Evolutionary conservation across 23 tunicate genomes (phyloP).

Genomic region (Botrylloides violaceus): DNA sequence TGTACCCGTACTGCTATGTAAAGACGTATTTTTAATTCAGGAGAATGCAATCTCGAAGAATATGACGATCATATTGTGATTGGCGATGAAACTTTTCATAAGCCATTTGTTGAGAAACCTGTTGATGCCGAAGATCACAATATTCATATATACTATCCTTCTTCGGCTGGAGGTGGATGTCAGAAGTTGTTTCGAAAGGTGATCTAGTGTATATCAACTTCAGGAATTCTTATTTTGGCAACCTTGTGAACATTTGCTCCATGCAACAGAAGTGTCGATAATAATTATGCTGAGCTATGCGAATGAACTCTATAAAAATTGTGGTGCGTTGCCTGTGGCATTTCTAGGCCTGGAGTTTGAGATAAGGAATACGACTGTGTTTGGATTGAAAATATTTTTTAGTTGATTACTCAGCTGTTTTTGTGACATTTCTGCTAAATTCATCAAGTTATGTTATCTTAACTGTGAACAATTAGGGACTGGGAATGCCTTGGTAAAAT

Average conservation of each 20-base stretch:
- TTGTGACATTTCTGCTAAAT: too few species aligned
- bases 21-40: neutral
- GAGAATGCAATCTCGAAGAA: constrained; percentile 75
- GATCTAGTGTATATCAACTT: too few species aligned
- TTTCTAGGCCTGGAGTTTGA: too few species aligned
- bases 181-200: constrained; percentile 98
- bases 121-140: constrained; percentile 98
- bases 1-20: neutral
- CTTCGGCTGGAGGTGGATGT: constrained; percentile 99
- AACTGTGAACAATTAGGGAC: too few species aligned
- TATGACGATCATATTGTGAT: constrained; percentile 96
- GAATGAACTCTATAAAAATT: too few species aligned
- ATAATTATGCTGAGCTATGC: too few species aligned
- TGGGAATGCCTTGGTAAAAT: too few species aligned
- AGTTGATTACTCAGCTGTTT: too few species aligned
- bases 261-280: neutral
- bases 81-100: constrained; percentile 85
- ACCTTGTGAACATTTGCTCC: neutral
- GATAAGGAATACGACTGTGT: too few species aligned
- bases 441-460: too few species aligned
- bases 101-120: constrained; percentile 99
- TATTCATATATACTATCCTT: constrained; percentile 97
- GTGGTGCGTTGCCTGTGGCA: too few species aligned
- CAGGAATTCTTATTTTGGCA: neutral
- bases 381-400: too few species aligned